Evolutionary conservation across 1,140 invertebrate genomes (phyloP).

Genomic region (Lordiphosa mommai): DNA sequence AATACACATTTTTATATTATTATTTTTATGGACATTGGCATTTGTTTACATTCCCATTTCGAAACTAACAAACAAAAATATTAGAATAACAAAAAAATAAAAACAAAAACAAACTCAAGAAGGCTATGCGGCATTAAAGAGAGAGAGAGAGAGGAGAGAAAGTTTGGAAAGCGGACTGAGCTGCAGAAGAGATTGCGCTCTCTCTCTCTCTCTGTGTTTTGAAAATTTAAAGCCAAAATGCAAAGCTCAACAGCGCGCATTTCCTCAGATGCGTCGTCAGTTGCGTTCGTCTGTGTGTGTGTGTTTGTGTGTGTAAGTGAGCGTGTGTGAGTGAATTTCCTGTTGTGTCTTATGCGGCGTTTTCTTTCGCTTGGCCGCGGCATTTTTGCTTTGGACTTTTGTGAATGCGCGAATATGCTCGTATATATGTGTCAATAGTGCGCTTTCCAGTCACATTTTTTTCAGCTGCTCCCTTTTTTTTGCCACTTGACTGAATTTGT

Average conservation of each 20-base stretch:
- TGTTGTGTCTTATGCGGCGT: slow-evolving; percentile 71
- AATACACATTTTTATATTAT: slow-evolving; percentile 1
- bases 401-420: slow-evolving; percentile 58
- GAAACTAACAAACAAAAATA: slow-evolving; percentile 1
- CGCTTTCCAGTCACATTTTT: slow-evolving; percentile 68
- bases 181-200: slow-evolving; percentile 14
- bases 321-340: slow-evolving; percentile 72
- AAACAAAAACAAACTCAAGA: slow-evolving; percentile 23
- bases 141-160: slow-evolving; percentile 19
- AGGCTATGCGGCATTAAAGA: slow-evolving; percentile 12
- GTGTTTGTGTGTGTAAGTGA: slow-evolving; percentile 8
- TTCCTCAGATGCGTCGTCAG: slow-evolving; percentile 35
- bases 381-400: slow-evolving; percentile 17
- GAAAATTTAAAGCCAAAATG: slow-evolving; percentile 71
- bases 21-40: slow-evolving; percentile 21
- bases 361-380: slow-evolving; percentile 47
- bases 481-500: slow-evolving; percentile 72
- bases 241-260: slow-evolving; percentile 73
- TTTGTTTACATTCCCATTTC: slow-evolving; percentile 69
- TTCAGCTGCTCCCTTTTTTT: slow-evolving; percentile 54
- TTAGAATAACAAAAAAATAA: slow-evolving; percentile 13
- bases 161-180: neutral
- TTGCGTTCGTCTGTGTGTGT: slow-evolving; percentile 5
- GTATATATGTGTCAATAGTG: slow-evolving; percentile 76
- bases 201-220: slow-evolving; percentile 53